A percentile compares a stretch with the other conserved stretches of the same genome.
Evolutionary conservation across 1,140 invertebrate species (phyloP).

Genomic region (Bombus polaris): DNA sequence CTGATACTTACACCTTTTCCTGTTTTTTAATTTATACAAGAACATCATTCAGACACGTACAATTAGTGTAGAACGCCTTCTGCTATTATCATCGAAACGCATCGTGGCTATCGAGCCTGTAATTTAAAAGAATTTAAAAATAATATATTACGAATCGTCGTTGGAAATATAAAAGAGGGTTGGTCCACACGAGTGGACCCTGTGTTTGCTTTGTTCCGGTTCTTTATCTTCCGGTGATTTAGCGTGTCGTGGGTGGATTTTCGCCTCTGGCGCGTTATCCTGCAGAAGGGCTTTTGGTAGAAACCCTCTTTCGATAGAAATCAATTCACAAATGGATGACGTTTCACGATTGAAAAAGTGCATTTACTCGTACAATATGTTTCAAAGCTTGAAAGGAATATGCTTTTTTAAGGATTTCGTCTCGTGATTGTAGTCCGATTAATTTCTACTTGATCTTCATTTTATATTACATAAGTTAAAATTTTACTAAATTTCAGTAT

Average conservation of each 20-base stretch:
- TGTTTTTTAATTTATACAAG: background rate
- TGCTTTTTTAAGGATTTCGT: no score
- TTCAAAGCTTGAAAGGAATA: background rate
- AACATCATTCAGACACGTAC: slow-evolving; percentile 38
- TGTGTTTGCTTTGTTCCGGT: slow-evolving; percentile 25
- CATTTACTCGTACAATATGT: background rate
- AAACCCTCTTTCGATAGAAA: slow-evolving; percentile 7
- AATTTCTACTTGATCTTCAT: background rate
- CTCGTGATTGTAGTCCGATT: background rate
- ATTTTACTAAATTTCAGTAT: background rate
- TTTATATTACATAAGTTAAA: background rate
- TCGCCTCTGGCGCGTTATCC: slow-evolving; percentile 32
- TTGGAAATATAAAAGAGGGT: slow-evolving; percentile 40
- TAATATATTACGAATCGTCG: slow-evolving; percentile 67
- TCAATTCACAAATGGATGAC: background rate
- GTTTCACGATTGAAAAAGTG: background rate
- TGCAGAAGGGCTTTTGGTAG: background rate
- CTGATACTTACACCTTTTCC: no score
- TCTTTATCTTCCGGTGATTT: slow-evolving; percentile 58
- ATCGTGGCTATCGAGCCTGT: slow-evolving; percentile 49
- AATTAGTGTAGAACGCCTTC: slow-evolving; percentile 41
- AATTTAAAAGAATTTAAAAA: slow-evolving; percentile 72
- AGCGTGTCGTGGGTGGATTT: slow-evolving; percentile 65
- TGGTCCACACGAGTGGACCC: slow-evolving; percentile 15
- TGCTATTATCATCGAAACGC: slow-evolving; percentile 54